Evolutionary conservation across 1,140 invertebrate genomes (phyloP).

Genomic region (Thaumetopoea pityocampa): DNA sequence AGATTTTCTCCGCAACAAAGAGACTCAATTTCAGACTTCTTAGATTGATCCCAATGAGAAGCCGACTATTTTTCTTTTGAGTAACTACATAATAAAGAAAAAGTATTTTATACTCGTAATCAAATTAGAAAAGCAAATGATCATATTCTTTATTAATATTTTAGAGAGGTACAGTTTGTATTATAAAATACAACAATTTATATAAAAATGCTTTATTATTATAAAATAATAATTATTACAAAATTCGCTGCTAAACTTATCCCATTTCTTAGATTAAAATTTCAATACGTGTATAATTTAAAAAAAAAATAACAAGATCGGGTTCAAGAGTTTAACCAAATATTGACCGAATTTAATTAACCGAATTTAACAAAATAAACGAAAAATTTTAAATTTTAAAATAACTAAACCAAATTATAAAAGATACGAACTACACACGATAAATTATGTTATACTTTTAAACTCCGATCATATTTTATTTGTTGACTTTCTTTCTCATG

Average conservation of each 20-base stretch:
- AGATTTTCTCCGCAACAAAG: too few relatives aligned
- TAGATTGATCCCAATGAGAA: too few relatives aligned
- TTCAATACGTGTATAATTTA: conserved; percentile 17
- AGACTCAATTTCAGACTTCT: too few relatives aligned
- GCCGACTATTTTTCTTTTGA: too few relatives aligned
- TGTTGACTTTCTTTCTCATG: too few relatives aligned
- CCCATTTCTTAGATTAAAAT: too few relatives aligned
- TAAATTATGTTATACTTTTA: conserved; percentile 47
- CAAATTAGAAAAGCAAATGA: too few relatives aligned
- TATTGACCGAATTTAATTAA: too few relatives aligned
- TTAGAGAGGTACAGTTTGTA: too few relatives aligned
- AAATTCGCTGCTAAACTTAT: conserved; percentile 5
- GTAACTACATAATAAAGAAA: too few relatives aligned
- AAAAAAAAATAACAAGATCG: conserved; percentile 28
- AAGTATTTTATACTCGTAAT: not conserved
- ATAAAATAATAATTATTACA: conserved; percentile 13
- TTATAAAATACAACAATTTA: conserved; percentile 2
- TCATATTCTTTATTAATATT: not conserved
- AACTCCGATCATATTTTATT: conserved; percentile 41
- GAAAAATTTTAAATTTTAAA: not conserved
- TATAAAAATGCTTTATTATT: conserved; percentile 19
- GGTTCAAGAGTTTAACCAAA: conserved; percentile 63
- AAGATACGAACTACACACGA: conserved; percentile 1
- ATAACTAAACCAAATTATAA: not conserved
- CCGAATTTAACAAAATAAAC: too few relatives aligned